phyloP scores from a whole-genome alignment of 2,888 invertebrate species.

The Coecobrya sp. region DNA sequence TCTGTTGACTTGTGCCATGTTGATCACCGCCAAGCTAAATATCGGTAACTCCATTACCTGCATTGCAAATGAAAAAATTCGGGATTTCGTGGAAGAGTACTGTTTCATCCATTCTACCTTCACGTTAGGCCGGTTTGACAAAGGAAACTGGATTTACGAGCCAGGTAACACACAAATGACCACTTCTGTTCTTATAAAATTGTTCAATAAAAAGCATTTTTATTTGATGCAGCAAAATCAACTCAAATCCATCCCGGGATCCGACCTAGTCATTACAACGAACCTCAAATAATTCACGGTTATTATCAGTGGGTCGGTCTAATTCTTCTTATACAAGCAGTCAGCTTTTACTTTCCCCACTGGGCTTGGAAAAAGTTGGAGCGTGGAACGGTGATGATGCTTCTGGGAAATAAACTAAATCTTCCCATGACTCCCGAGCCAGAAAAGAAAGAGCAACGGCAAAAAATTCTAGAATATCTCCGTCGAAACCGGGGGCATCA shows the following conservation, averaged over 20 bases:
- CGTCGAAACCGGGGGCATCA: constrained; percentile 25
- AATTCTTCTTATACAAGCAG: neutral
- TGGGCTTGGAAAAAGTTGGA: constrained; percentile 45
- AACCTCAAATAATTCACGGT: neutral
- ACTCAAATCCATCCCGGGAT: constrained; percentile 32
- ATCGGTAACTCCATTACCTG: constrained; percentile 13
- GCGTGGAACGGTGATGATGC: constrained; percentile 31
- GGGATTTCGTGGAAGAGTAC: constrained; percentile 23
- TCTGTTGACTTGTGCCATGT: neutral
- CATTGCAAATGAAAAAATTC: neutral
- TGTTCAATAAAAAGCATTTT: no score
- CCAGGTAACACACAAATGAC: constrained; percentile 40
- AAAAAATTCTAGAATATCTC: constrained; percentile 26
- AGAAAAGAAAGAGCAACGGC: neutral
- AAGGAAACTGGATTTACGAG: constrained; percentile 25
- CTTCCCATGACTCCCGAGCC: constrained; percentile 9
- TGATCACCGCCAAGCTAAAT: neutral
- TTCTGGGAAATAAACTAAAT: neutral
- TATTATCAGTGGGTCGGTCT: constrained; percentile 43
- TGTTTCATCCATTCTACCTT: constrained; percentile 37
- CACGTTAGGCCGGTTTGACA: constrained; percentile 17
- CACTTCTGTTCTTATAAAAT: no score
- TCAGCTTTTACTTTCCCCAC: constrained; percentile 13
- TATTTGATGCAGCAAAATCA: neutral
- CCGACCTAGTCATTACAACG: neutral